Conservation (phyloP, 2,797 vertebrate genomes). For the Hirundo rustica region DNA sequence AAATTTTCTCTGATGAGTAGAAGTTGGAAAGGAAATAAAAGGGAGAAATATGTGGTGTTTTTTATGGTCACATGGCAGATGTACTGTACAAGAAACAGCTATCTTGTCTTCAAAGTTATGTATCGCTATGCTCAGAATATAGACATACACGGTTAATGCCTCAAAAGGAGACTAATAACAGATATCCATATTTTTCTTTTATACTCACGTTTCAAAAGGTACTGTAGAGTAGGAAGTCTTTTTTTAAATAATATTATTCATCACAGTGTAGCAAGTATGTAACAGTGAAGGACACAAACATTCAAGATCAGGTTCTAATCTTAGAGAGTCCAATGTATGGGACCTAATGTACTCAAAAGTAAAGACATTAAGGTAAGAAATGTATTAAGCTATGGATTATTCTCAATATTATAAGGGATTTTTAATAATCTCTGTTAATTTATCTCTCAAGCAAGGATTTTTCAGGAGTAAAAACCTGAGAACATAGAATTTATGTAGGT, state of each 20-base stretch:
- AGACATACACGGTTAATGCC: background rate
- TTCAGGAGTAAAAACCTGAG: background rate
- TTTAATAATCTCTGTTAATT: background rate
- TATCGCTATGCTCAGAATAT: background rate
- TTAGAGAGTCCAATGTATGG: background rate
- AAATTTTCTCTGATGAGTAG: background rate
- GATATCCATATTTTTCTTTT: background rate
- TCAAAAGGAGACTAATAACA: background rate
- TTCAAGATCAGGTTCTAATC: background rate
- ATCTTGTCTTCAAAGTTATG: background rate
- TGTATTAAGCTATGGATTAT: background rate
- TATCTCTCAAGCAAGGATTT: background rate
- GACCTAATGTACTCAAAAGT: background rate
- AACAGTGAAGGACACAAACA: background rate
- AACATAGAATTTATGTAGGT: background rate
- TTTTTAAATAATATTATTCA: background rate
- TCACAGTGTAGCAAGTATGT: background rate
- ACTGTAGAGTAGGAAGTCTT: background rate
- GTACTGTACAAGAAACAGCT: background rate
- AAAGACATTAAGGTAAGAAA: background rate
- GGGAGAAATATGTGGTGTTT: background rate
- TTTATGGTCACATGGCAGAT: background rate
- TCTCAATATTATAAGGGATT: background rate
- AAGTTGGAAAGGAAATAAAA: constrained; percentile 7
- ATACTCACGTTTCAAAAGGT: background rate